Conservation (phyloP, 2,113 vertebrate species). For the Garra rufa region DNA sequence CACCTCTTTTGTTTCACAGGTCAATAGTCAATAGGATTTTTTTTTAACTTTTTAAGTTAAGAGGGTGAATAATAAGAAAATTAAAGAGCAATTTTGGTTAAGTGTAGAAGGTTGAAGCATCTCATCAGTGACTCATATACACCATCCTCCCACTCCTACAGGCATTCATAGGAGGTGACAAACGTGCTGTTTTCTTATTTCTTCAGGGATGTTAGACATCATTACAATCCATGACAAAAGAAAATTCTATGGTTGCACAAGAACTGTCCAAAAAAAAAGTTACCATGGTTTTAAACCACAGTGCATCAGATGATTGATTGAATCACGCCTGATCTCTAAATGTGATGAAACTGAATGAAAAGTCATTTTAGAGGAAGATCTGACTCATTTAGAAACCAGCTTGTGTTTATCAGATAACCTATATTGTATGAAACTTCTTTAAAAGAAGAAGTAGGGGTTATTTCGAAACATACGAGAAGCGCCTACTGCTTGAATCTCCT, state of each 20-base stretch:
- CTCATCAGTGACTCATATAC: conserved; percentile 37
- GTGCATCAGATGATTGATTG: background rate
- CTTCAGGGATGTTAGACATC: background rate
- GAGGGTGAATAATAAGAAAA: background rate
- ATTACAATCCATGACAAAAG: background rate
- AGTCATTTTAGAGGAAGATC: background rate
- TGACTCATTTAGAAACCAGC: conserved; percentile 28
- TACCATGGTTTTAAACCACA: conserved; percentile 32
- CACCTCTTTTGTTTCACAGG: background rate
- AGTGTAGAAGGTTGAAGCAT: conserved; percentile 33
- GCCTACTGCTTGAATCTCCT: background rate
- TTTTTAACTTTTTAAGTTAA: background rate
- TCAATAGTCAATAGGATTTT: background rate
- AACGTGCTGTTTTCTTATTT: conserved; percentile 21
- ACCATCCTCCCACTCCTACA: conserved; percentile 37
- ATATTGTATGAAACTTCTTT: background rate
- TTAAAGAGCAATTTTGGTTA: conserved; percentile 24
- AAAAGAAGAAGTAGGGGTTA: conserved; percentile 3
- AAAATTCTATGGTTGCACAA: conserved; percentile 31
- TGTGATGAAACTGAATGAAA: background rate
- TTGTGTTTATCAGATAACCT: conserved; percentile 2
- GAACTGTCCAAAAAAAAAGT: background rate
- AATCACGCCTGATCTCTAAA: background rate
- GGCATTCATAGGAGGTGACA: conserved; percentile 32
- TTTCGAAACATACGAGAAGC: background rate